A percentile compares a stretch with the other conserved stretches of the same genome.
Evolutionary conservation across 1,140 invertebrate species (phyloP).

Genomic region (Aphelenchoides avenae): DNA sequence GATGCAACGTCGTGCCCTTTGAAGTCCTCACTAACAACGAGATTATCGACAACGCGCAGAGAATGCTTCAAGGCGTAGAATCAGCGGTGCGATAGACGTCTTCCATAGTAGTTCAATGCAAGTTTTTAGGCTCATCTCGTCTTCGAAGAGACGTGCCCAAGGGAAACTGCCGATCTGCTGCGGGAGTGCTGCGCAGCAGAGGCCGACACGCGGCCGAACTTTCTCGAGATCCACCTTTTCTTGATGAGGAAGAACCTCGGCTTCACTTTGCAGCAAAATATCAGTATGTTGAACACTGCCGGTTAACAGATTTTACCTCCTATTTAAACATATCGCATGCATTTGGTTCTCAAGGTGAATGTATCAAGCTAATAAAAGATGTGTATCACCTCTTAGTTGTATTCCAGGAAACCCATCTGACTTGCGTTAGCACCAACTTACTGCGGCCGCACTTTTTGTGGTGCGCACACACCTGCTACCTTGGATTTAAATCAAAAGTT

Average conservation of each 20-base stretch:
- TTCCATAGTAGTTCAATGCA: conserved; percentile 8
- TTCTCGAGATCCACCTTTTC: conserved; percentile 24
- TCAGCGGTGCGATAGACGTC: conserved; percentile 17
- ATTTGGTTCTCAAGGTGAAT: too few species aligned
- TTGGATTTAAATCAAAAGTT: too few species aligned
- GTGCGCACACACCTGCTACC: too few species aligned
- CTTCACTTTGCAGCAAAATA: conserved; percentile 10
- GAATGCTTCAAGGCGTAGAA: conserved; percentile 12
- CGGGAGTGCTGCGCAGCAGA: conserved; percentile 18
- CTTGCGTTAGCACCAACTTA: too few species aligned
- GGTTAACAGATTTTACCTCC: too few species aligned
- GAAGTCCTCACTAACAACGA: conserved; percentile 19
- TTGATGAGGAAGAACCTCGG: conserved; percentile 22
- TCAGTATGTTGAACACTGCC: too few species aligned
- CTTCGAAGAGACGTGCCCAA: background rate
- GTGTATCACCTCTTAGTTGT: too few species aligned
- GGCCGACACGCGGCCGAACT: conserved; percentile 10
- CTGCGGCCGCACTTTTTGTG: too few species aligned
- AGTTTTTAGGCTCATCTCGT: background rate
- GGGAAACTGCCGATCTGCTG: conserved; percentile 16
- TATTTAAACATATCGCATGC: too few species aligned
- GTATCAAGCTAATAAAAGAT: too few species aligned
- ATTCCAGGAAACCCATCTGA: too few species aligned
- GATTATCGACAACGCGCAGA: conserved; percentile 31
- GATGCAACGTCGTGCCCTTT: conserved; percentile 15